Percentiles rank a stretch among this genome's conserved stretches.
Evolutionary conservation across 2,113 vertebrate genomes (phyloP).

Genomic region (Daubentonia madagascariensis): DNA sequence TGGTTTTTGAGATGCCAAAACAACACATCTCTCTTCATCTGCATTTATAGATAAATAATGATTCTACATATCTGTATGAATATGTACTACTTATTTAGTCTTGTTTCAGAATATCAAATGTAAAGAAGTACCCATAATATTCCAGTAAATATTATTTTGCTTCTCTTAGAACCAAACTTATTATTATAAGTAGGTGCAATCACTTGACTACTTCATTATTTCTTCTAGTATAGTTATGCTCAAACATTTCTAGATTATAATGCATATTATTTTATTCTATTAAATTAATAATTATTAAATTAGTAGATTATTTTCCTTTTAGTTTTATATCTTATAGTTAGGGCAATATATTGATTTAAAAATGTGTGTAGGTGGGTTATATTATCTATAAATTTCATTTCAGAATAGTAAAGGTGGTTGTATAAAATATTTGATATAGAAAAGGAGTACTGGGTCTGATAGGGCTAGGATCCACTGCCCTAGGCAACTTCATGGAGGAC

Average conservation of each 20-base stretch:
- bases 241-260: background rate
- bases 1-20: background rate
- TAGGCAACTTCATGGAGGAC: background rate
- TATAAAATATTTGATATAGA: background rate
- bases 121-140: background rate
- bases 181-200: background rate
- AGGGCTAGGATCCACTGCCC: background rate
- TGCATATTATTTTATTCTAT: background rate
- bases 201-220: background rate
- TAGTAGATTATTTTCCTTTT: slow-evolving; percentile 21
- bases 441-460: background rate
- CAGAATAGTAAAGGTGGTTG: background rate
- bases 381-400: background rate
- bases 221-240: background rate
- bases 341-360: background rate
- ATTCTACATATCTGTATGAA: background rate
- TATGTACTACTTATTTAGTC: background rate
- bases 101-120: slow-evolving; percentile 36
- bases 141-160: slow-evolving; percentile 24
- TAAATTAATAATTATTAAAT: no score
- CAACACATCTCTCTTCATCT: background rate
- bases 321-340: slow-evolving; percentile 8
- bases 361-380: background rate
- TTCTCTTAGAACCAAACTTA: slow-evolving; percentile 17
- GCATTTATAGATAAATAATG: background rate